phyloP scores from a whole-genome alignment of 2,888 invertebrate species.

The Pachydiplax longipennis region DNA sequence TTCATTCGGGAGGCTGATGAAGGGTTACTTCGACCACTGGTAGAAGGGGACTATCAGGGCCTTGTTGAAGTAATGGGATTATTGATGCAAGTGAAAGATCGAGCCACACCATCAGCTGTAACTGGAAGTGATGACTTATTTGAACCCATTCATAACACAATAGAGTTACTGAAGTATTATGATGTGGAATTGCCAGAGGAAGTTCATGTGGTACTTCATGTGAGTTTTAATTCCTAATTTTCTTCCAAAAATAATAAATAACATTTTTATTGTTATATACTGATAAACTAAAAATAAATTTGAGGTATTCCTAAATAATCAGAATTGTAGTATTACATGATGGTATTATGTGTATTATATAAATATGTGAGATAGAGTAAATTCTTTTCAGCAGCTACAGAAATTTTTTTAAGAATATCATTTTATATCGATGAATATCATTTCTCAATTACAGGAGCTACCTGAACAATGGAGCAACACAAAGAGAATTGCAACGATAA shows the following conservation, averaged over 20 bases:
- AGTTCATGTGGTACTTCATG: conserved; percentile 87
- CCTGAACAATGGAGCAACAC: conserved; percentile 96
- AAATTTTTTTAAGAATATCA: too few relatives aligned
- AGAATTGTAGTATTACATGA: not conserved
- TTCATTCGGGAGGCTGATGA: conserved; percentile 92
- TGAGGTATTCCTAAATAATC: not conserved
- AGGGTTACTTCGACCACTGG: conserved; percentile 77
- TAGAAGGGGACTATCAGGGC: conserved; percentile 88
- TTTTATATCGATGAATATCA: not conserved
- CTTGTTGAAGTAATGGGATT: conserved; percentile 94
- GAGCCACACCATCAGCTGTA: conserved; percentile 62
- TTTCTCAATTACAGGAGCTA: conserved; percentile 70
- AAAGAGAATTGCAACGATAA: conserved; percentile 88
- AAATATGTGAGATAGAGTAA: too few relatives aligned
- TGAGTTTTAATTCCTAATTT: conserved; percentile 53
- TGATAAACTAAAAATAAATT: too few relatives aligned
- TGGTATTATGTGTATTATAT: too few relatives aligned
- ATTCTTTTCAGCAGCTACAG: too few relatives aligned
- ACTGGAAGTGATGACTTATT: conserved; percentile 93
- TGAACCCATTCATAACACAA: conserved; percentile 90
- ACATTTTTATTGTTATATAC: not conserved
- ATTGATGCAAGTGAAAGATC: conserved; percentile 90
- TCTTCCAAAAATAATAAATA: not conserved
- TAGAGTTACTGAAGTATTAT: conserved; percentile 90
- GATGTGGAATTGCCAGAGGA: conserved; percentile 97